These are phyloP conservation scores for Pemphigus obesinymphae DNA, from an alignment of 1,140 invertebrate genomes.

Conservation along the genomic window DNA sequence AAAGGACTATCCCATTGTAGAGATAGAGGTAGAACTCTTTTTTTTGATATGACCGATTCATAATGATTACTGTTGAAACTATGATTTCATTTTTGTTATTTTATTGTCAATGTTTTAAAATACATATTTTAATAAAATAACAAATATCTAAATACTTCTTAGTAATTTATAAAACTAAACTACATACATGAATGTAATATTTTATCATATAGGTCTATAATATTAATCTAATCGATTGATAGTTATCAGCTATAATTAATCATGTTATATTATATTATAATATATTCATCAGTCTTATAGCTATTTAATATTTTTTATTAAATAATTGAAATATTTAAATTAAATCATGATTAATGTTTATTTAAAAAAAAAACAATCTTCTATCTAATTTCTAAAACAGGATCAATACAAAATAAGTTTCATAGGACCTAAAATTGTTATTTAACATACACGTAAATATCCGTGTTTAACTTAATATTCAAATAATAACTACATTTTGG, in stretches of 20 bases:
- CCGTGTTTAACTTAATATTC: not conserved
- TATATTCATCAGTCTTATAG: constrained; percentile 16
- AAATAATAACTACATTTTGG: constrained; percentile 13
- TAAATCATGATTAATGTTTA: not conserved
- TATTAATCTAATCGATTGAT: not conserved
- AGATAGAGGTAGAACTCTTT: constrained; percentile 2
- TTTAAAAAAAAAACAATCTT: constrained; percentile 5
- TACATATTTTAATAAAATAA: constrained; percentile 21
- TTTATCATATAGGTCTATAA: not conserved
- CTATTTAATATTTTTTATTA: not conserved
- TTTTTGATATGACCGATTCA: constrained; percentile 34
- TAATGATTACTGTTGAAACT: not conserved
- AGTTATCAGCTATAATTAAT: not conserved
- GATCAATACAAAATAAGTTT: not conserved
- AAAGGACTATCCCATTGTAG: constrained; percentile 25
- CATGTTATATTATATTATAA: not conserved
- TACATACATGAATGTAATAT: not conserved
- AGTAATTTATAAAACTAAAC: not conserved
- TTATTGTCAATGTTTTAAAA: constrained; percentile 9
- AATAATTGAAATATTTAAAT: not conserved
- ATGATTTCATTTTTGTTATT: constrained; percentile 6
- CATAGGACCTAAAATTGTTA: not conserved
- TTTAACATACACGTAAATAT: not conserved
- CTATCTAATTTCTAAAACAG: too few species aligned
- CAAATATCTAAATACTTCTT: not conserved